These are phyloP conservation scores for Ceratosolen solmsi DNA, from an alignment of 1,140 invertebrate genomes.

Conservation along the genomic window DNA sequence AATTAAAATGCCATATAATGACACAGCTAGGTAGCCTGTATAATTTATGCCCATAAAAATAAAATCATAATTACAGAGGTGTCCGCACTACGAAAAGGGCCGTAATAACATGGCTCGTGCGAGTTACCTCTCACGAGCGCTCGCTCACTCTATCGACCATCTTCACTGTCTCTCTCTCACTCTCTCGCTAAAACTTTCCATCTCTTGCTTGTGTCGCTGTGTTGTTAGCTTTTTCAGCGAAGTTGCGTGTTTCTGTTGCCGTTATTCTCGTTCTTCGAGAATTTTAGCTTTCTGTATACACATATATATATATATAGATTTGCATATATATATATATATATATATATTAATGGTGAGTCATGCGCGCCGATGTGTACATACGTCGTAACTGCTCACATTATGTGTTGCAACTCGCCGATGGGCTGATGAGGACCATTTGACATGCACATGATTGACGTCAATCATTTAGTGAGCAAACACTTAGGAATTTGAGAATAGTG, in stretches of 20 bases:
- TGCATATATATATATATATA: too few species aligned
- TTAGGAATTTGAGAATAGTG: constrained; percentile 1
- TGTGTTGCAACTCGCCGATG: constrained; percentile 14
- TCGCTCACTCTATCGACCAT: neutral
- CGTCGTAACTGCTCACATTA: neutral
- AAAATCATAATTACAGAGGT: constrained; percentile 73
- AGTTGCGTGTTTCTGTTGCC: constrained; percentile 55
- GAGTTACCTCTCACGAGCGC: constrained; percentile 24
- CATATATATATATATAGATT: too few species aligned
- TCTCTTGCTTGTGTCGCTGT: neutral
- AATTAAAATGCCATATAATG: constrained; percentile 74
- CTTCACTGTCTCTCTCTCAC: neutral
- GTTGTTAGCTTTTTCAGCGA: neutral
- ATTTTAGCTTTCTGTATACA: too few species aligned
- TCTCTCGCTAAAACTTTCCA: neutral
- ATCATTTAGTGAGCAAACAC: constrained; percentile 11
- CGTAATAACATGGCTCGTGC: constrained; percentile 67
- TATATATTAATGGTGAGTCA: too few species aligned
- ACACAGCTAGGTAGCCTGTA: constrained; percentile 68
- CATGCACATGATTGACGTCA: constrained; percentile 27
- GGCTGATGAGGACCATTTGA: constrained; percentile 24
- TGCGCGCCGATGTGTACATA: neutral
- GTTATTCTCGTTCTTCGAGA: neutral
- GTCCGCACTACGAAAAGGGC: constrained; percentile 69
- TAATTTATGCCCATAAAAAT: constrained; percentile 74